phyloP scores from a whole-genome alignment of 2,888 invertebrate genomes.

The Lepidonotus clava region DNA sequence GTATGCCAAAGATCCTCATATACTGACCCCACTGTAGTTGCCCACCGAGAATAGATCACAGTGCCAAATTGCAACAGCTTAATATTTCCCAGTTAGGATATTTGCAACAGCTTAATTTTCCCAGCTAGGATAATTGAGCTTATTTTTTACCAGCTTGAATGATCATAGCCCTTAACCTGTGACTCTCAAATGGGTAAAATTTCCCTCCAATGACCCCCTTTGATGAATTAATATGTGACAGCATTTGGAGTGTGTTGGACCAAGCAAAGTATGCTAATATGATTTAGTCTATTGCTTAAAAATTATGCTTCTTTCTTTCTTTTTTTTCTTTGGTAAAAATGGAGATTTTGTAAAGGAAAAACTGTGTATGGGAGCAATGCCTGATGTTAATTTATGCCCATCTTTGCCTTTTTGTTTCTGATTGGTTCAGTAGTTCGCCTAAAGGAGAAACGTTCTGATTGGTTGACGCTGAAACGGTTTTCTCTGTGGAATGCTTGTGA shows the following conservation, averaged over 20 bases:
- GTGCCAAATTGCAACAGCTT: constrained; percentile 17
- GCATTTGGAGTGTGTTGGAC: neutral
- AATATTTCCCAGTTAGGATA: too few species aligned
- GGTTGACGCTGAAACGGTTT: neutral
- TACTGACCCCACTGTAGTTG: neutral
- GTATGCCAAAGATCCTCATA: neutral
- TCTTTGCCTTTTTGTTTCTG: constrained; percentile 43
- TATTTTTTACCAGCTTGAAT: too few species aligned
- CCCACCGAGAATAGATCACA: constrained; percentile 1
- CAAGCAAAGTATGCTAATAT: neutral
- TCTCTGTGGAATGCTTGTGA: neutral
- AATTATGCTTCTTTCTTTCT: neutral
- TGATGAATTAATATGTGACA: neutral
- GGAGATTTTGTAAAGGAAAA: neutral
- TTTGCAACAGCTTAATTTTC: too few species aligned
- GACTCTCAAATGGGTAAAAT: too few species aligned
- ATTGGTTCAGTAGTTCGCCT: neutral
- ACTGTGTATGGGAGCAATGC: constrained; percentile 3
- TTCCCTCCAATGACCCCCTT: neutral
- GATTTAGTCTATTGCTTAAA: too few species aligned
- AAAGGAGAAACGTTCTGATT: neutral
- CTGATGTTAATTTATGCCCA: constrained; percentile 16
- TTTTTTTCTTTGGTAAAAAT: neutral
- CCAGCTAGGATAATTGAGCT: too few species aligned
- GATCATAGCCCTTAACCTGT: too few species aligned